A percentile compares a stretch with the other conserved stretches of the same genome.
These are phyloP conservation scores for Amiota mariae DNA, from an alignment of 2,888 invertebrate species.

Conservation along the genomic window DNA sequence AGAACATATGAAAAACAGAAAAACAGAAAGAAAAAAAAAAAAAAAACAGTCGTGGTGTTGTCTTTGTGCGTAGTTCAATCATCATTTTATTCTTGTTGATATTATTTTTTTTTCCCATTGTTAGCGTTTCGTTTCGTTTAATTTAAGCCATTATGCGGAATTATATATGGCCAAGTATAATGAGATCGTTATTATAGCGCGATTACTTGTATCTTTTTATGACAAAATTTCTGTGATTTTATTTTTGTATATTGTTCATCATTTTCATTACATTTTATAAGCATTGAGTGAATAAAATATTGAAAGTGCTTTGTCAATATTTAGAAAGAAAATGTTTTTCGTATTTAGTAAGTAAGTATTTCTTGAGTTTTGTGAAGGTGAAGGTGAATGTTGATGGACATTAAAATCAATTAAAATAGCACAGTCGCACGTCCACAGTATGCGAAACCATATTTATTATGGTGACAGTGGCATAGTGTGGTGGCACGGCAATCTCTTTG, in stretches of 20 bases:
- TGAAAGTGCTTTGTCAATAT: not conserved
- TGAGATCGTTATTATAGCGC: constrained; percentile 7
- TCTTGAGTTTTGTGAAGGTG: not conserved
- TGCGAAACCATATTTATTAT: constrained; percentile 8
- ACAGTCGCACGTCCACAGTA: not conserved
- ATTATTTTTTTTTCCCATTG: not conserved
- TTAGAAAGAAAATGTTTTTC: not conserved
- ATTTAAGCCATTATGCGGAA: constrained; percentile 14
- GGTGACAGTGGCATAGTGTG: not conserved
- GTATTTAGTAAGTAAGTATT: not conserved
- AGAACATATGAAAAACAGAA: not conserved
- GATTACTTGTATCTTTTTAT: constrained; percentile 9
- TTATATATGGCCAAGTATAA: not conserved
- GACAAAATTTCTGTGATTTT: not conserved
- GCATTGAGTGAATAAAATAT: not conserved
- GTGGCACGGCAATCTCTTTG: constrained; percentile 6
- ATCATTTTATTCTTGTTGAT: not conserved
- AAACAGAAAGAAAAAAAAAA: too few species aligned
- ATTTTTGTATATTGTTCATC: not conserved
- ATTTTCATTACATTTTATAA: not conserved
- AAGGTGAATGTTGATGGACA: too few species aligned
- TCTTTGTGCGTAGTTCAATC: not conserved
- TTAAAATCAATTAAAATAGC: constrained; percentile 16
- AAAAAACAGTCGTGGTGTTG: not conserved
- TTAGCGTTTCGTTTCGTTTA: constrained; percentile 2